Conservation (phyloP, 2,113 vertebrate genomes). For the Amphiprion ocellaris region DNA sequence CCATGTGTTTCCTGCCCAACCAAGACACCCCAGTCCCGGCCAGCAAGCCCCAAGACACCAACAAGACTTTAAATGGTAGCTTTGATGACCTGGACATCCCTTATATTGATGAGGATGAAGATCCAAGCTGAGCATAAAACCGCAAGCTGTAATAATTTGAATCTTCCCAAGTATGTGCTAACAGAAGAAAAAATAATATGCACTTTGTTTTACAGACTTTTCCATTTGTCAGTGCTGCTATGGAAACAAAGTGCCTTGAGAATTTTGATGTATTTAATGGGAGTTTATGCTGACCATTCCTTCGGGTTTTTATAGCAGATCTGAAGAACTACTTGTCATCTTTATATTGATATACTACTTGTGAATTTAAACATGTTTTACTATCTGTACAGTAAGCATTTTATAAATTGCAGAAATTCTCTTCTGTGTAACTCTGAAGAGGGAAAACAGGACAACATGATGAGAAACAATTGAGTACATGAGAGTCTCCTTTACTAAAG, state of each 20-base stretch:
- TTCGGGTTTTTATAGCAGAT: conserved; percentile 18
- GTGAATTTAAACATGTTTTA: conserved; percentile 29
- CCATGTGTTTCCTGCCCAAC: conserved; percentile 74
- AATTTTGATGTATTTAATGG: conserved; percentile 46
- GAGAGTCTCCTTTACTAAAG: conserved; percentile 23
- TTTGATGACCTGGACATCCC: conserved; percentile 88
- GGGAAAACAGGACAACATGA: conserved; percentile 5
- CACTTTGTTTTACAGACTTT: conserved; percentile 62
- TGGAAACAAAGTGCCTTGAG: conserved; percentile 33
- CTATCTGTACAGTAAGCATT: conserved; percentile 43
- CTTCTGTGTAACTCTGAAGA: conserved; percentile 3
- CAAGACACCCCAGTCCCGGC: conserved; percentile 22
- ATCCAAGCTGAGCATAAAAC: conserved; percentile 18
- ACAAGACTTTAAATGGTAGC: conserved; percentile 64
- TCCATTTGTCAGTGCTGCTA: conserved; percentile 60
- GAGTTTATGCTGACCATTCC: conserved; percentile 23
- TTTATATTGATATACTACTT: conserved; percentile 3
- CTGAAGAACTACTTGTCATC: conserved; percentile 26
- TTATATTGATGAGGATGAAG: conserved; percentile 83
- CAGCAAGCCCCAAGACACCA: conserved; percentile 26
- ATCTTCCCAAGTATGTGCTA: conserved; percentile 19
- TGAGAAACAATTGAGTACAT: conserved; percentile 6
- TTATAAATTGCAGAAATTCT: conserved; percentile 28
- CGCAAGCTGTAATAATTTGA: conserved; percentile 15
- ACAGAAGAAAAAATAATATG: conserved; percentile 42